phyloP scores from a whole-genome alignment of 2,113 vertebrate genomes.

The Muscicapa adusta region DNA sequence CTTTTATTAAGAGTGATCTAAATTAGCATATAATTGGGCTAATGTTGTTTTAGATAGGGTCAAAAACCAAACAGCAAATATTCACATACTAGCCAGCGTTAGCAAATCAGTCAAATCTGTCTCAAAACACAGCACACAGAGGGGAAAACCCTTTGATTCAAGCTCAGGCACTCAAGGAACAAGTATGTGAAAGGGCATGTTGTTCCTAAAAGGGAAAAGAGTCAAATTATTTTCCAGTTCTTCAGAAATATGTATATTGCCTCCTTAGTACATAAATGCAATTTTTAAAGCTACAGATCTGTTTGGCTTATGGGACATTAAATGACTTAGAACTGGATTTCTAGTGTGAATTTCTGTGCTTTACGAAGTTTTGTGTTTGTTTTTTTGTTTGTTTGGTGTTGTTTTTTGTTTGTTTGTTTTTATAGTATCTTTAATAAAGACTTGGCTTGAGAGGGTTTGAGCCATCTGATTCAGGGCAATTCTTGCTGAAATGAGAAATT shows the following conservation, averaged over 20 bases:
- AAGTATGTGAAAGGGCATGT: background rate
- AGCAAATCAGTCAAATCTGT: background rate
- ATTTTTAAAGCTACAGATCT: background rate
- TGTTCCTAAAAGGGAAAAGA: background rate
- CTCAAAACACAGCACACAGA: background rate
- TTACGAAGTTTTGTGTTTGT: background rate
- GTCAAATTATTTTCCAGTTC: background rate
- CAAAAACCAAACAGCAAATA: background rate
- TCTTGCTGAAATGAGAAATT: background rate
- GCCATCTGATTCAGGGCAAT: background rate
- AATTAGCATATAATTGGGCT: background rate
- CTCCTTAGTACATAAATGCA: background rate
- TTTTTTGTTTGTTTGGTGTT: too few species aligned
- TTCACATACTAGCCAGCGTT: background rate
- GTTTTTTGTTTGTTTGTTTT: background rate
- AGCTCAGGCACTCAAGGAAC: background rate
- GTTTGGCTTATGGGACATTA: background rate
- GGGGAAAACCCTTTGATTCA: background rate
- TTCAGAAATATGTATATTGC: background rate
- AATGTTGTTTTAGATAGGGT: background rate
- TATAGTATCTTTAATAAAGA: background rate
- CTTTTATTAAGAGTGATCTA: background rate
- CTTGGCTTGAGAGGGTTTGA: background rate
- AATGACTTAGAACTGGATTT: background rate
- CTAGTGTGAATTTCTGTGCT: fast-evolving